phyloP scores from a whole-genome alignment of 2,888 invertebrate genomes.

The Clistopyga incitator region DNA sequence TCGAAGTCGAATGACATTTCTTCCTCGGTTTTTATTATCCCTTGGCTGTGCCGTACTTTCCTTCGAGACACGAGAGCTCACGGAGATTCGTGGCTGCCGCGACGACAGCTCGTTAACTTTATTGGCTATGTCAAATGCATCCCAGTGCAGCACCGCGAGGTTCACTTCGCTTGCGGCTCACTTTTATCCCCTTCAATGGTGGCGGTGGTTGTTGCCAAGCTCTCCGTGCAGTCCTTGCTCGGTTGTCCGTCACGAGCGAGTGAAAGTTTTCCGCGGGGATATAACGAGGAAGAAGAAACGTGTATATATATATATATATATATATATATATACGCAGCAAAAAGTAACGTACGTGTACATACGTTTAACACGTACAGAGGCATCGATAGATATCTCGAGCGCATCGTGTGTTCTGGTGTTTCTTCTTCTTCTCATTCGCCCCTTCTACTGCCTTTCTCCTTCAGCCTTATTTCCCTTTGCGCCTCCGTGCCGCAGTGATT shows the following conservation, averaged over 20 bases:
- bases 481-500: conserved; percentile 27
- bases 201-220: conserved; percentile 10
- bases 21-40: conserved; percentile 3
- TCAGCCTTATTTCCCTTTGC: not conserved
- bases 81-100: conserved; percentile 26
- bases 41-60: conserved; percentile 16
- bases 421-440: conserved; percentile 14
- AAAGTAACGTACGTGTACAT: conserved; percentile 25
- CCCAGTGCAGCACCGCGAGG: conserved; percentile 8
- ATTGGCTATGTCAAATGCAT: conserved; percentile 64
- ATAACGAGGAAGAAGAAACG: conserved; percentile 66
- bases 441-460: conserved; percentile 17
- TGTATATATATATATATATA: conserved; percentile 19
- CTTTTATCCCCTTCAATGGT: conserved; percentile 33
- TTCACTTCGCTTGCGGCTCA: conserved; percentile 1
- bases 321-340: conserved; percentile 12
- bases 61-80: conserved; percentile 7
- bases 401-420: not conserved
- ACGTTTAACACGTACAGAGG: conserved; percentile 24
- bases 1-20: conserved; percentile 34
- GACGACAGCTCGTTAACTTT: conserved; percentile 67
- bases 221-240: conserved; percentile 28
- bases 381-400: conserved; percentile 49
- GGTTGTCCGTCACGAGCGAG: conserved; percentile 60
- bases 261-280: conserved; percentile 69